Conservation (phyloP, 2,113 vertebrate genomes). For the Thunnus thynnus region DNA sequence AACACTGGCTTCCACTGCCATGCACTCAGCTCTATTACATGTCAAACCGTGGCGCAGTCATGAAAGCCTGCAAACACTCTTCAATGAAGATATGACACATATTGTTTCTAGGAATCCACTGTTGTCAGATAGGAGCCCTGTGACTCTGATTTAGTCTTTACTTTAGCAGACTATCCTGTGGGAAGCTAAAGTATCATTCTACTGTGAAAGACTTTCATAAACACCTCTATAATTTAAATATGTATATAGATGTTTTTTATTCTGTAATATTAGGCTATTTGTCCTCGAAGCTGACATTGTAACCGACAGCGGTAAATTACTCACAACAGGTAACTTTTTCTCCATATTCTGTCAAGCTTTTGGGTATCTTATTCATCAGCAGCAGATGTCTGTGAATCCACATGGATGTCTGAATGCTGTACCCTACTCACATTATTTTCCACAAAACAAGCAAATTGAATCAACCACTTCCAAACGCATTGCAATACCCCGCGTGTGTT, state of each 20-base stretch:
- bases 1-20: constrained; percentile 45
- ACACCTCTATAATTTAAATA: constrained; percentile 28
- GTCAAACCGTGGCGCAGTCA: constrained; percentile 46
- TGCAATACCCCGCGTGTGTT: constrained; percentile 51
- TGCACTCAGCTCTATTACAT: constrained; percentile 45
- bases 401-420: constrained; percentile 56
- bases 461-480: constrained; percentile 58
- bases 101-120: constrained; percentile 54
- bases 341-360: constrained; percentile 48
- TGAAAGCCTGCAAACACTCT: constrained; percentile 45
- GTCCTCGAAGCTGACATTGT: constrained; percentile 7
- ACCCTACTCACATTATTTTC: constrained; percentile 40
- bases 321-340: constrained; percentile 43
- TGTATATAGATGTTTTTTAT: neutral
- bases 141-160: constrained; percentile 35
- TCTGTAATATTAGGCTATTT: constrained; percentile 37
- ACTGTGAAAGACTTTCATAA: constrained; percentile 22
- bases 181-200: constrained; percentile 21
- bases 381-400: constrained; percentile 78
- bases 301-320: constrained; percentile 50
- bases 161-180: constrained; percentile 26
- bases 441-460: constrained; percentile 56
- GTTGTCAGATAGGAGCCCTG: constrained; percentile 38
- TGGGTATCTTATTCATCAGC: constrained; percentile 57
- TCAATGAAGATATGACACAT: constrained; percentile 43